Conservation (phyloP, 2,797 vertebrate genomes). For the Hippocampus kuda region DNA sequence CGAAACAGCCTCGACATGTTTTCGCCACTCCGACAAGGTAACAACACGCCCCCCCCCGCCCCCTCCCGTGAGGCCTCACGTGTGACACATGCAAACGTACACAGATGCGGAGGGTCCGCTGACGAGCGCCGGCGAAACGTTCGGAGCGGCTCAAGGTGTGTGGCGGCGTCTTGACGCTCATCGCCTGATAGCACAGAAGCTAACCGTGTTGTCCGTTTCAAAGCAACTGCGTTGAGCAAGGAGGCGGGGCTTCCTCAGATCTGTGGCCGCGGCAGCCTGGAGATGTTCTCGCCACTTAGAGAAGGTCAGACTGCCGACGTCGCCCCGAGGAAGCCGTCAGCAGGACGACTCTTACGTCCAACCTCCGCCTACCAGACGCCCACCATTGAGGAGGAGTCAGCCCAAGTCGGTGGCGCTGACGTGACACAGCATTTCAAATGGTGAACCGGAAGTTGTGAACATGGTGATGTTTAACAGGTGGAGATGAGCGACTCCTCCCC, state of each 20-base stretch:
- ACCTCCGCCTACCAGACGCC: slow-evolving; percentile 65
- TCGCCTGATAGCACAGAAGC: background rate
- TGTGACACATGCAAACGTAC: background rate
- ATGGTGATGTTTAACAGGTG: slow-evolving; percentile 15
- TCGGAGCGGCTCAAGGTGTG: slow-evolving; percentile 32
- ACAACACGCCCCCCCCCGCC: background rate
- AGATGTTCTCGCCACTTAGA: slow-evolving; percentile 62
- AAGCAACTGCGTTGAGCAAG: slow-evolving; percentile 36
- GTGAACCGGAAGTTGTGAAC: background rate
- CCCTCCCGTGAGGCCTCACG: background rate
- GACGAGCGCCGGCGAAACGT: slow-evolving; percentile 5
- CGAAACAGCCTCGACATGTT: slow-evolving; percentile 88
- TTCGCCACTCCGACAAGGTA: slow-evolving; percentile 76
- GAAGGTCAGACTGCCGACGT: slow-evolving; percentile 30
- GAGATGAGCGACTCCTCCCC: slow-evolving; percentile 51
- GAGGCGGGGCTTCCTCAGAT: slow-evolving; percentile 36
- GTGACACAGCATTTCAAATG: slow-evolving; percentile 15
- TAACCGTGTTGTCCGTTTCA: slow-evolving; percentile 14
- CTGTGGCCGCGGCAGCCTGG: slow-evolving; percentile 47
- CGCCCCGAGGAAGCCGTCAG: slow-evolving; percentile 61
- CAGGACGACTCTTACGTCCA: slow-evolving; percentile 66
- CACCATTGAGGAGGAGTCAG: slow-evolving; percentile 71
- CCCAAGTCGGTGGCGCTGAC: slow-evolving; percentile 29
- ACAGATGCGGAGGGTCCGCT: slow-evolving; percentile 29
- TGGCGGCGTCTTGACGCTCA: background rate